Conservation (phyloP, 2,888 invertebrate species). For the Perdita meconis region DNA sequence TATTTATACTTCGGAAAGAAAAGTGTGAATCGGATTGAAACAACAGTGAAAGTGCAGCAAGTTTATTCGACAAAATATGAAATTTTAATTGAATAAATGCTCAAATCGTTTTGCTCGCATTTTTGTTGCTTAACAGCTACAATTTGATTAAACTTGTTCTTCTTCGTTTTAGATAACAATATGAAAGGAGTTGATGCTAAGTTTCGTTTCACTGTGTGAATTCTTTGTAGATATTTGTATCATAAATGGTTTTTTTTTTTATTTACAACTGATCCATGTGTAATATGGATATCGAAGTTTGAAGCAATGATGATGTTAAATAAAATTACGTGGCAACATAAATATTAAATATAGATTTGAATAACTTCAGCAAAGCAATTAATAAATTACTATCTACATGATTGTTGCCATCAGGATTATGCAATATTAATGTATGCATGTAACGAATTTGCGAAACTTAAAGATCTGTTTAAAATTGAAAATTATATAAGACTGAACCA, state of each 20-base stretch:
- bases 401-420: conserved; percentile 51
- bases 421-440: conserved; percentile 50
- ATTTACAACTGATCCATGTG: too few relatives aligned
- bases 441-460: conserved; percentile 51
- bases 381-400: conserved; percentile 21
- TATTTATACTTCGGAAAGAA: conserved; percentile 32
- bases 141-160: conserved; percentile 28
- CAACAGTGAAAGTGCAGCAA: conserved; percentile 24
- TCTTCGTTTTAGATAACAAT: conserved; percentile 18
- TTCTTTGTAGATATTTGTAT: conserved; percentile 52
- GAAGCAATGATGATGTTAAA: conserved; percentile 36
- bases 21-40: conserved; percentile 43
- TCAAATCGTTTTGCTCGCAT: conserved; percentile 46
- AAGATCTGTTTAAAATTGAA: conserved; percentile 55
- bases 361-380: conserved; percentile 14
- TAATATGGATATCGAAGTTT: conserved; percentile 46
- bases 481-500: conserved; percentile 23
- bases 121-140: conserved; percentile 24
- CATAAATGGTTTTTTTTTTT: conserved; percentile 31
- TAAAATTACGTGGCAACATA: conserved; percentile 29
- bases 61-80: conserved; percentile 39
- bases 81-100: conserved; percentile 45
- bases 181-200: conserved; percentile 39
- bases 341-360: conserved; percentile 32
- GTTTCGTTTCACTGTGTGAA: conserved; percentile 48